Percentiles rank a stretch among this genome's conserved stretches.
phyloP scores from a whole-genome alignment of 1,140 invertebrate species.

The Steinernema feltiae region DNA sequence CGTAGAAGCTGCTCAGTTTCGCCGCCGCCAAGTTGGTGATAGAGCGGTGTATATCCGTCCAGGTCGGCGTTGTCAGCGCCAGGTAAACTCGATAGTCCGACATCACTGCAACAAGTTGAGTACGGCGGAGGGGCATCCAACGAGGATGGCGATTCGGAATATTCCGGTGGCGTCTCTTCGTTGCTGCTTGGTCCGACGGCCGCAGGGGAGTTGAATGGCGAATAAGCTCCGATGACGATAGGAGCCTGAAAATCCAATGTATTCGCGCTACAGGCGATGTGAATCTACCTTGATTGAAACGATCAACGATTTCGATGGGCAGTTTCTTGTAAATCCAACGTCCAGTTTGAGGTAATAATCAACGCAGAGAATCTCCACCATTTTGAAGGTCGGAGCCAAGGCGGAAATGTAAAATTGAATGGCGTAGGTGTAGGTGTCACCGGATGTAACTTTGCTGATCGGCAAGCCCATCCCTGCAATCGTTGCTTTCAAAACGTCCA shows the following conservation, averaged over 20 bases:
- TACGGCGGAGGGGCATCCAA: too few species aligned
- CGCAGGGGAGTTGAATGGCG: background rate
- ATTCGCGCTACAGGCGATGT: background rate
- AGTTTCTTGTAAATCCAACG: background rate
- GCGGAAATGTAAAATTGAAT: background rate
- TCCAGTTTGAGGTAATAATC: background rate
- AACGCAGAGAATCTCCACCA: background rate
- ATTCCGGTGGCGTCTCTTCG: too few species aligned
- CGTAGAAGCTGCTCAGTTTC: background rate
- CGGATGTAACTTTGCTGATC: background rate
- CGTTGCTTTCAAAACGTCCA: background rate
- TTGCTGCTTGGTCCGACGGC: too few species aligned
- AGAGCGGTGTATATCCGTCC: background rate
- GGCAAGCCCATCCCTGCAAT: background rate
- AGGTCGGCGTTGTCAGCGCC: background rate
- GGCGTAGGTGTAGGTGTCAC: background rate
- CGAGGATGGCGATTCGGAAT: too few species aligned
- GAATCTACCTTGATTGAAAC: background rate
- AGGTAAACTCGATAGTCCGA: background rate
- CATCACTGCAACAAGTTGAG: background rate
- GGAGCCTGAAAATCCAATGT: background rate
- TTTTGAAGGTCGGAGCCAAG: background rate
- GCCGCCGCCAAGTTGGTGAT: background rate
- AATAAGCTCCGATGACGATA: background rate
- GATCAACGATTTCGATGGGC: background rate